Conservation (phyloP, 2,888 invertebrate species). For the Epinotia brunnichana region DNA sequence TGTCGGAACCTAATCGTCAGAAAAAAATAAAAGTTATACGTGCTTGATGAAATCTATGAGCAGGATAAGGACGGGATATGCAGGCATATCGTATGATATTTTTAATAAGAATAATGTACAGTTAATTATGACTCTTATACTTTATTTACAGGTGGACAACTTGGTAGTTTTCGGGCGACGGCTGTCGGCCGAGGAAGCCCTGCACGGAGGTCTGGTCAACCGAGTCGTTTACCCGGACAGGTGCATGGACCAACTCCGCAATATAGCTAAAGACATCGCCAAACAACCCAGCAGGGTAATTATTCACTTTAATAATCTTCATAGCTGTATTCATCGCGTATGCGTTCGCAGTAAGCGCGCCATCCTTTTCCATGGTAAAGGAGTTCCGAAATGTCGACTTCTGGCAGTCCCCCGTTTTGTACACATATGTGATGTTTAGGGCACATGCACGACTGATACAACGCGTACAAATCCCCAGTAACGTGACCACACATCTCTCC, state of each 20-base stretch:
- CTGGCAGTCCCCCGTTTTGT: conserved; percentile 74
- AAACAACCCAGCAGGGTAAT: conserved; percentile 89
- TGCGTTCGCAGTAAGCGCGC: conserved; percentile 81
- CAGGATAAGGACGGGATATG: neutral
- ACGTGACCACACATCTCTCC: conserved; percentile 86
- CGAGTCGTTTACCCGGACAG: conserved; percentile 90
- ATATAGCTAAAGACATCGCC: conserved; percentile 87
- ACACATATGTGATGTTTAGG: conserved; percentile 85
- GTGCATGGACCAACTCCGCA: conserved; percentile 89
- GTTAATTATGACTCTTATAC: neutral
- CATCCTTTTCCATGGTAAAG: conserved; percentile 83
- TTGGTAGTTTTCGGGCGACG: conserved; percentile 86
- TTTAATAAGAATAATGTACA: neutral
- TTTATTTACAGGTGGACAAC: conserved; percentile 67
- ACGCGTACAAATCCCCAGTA: conserved; percentile 81
- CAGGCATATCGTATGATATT: neutral
- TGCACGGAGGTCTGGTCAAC: conserved; percentile 90
- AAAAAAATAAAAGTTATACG: neutral
- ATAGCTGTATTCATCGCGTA: conserved; percentile 62
- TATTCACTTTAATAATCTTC: conserved; percentile 58
- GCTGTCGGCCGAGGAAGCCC: conserved; percentile 91
- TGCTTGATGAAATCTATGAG: neutral
- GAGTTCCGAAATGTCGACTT: conserved; percentile 78
- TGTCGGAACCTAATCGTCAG: no score
- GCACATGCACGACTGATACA: conserved; percentile 86